A percentile compares a stretch with the other conserved stretches of the same genome.
Conservation (phyloP, 2,888 invertebrate species). For the Drosophila nr. perissopoda region DNA sequence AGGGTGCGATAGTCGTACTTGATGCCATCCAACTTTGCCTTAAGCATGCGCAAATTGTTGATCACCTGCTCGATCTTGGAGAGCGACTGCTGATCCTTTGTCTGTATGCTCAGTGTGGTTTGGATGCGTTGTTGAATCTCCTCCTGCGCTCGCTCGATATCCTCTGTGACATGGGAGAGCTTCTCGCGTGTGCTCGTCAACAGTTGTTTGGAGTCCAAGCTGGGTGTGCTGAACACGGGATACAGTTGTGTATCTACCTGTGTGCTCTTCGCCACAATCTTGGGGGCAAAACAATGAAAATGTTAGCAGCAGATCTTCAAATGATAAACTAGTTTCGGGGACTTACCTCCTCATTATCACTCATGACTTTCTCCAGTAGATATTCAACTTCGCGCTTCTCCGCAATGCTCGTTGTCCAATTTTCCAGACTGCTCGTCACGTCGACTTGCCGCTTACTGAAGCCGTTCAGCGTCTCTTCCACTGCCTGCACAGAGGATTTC, state of each 20-base stretch:
- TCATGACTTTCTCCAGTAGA: constrained; percentile 86
- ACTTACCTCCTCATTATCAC: constrained; percentile 89
- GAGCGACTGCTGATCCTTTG: constrained; percentile 86
- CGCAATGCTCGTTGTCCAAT: constrained; percentile 89
- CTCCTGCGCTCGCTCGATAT: constrained; percentile 87
- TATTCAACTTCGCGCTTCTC: constrained; percentile 86
- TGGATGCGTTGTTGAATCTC: constrained; percentile 90
- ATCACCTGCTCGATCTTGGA: constrained; percentile 88
- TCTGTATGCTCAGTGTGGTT: constrained; percentile 88
- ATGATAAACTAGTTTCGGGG: background rate
- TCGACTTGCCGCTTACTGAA: constrained; percentile 88
- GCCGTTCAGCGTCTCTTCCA: constrained; percentile 89
- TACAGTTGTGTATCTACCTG: constrained; percentile 90
- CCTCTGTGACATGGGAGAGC: constrained; percentile 86
- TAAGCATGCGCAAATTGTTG: constrained; percentile 88
- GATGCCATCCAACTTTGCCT: constrained; percentile 88
- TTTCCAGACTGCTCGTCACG: constrained; percentile 89
- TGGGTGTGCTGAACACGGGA: constrained; percentile 89
- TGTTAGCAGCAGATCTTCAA: background rate
- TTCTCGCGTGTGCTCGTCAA: constrained; percentile 87
- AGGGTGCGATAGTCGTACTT: constrained; percentile 90
- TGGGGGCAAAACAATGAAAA: constrained; percentile 2
- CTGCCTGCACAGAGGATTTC: constrained; percentile 88
- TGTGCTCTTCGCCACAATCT: constrained; percentile 89
- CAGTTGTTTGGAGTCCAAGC: constrained; percentile 87